Conservation (phyloP, 2,113 vertebrate genomes). For the Tupaia chinensis region DNA sequence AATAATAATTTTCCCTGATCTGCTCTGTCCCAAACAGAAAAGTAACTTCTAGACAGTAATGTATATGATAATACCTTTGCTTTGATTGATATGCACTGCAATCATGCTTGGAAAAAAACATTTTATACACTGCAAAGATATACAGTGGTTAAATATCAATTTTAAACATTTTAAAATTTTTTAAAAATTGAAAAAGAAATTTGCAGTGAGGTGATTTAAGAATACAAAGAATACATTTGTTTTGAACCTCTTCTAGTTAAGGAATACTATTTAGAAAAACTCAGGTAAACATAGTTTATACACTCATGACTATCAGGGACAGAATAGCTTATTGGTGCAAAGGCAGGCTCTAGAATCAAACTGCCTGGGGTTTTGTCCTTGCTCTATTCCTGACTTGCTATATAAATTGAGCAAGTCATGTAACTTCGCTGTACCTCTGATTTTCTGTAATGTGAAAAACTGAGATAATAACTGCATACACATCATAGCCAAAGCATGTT, state of each 20-base stretch:
- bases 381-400: not conserved
- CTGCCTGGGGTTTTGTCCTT: not conserved
- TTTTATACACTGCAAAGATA: no score
- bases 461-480: not conserved
- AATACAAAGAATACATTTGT: not conserved
- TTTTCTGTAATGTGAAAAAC: not conserved
- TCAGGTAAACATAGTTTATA: not conserved
- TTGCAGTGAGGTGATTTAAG: not conserved
- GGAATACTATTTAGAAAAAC: not conserved
- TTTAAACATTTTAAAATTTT: no score
- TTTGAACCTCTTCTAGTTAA: not conserved
- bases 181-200: not conserved
- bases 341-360: not conserved
- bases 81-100: no score
- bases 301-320: not conserved
- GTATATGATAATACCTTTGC: no score
- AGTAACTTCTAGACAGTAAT: no score
- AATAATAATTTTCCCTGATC: no score
- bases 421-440: not conserved
- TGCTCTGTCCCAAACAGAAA: no score
- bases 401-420: not conserved
- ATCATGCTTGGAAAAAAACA: no score
- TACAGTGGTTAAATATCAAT: no score
- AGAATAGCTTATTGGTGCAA: not conserved
- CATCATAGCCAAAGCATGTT: not conserved